Base-by-base conservation (phyloP, 2,113 vertebrate genomes). In the Rhinolophus ferrumequinum region DNA sequence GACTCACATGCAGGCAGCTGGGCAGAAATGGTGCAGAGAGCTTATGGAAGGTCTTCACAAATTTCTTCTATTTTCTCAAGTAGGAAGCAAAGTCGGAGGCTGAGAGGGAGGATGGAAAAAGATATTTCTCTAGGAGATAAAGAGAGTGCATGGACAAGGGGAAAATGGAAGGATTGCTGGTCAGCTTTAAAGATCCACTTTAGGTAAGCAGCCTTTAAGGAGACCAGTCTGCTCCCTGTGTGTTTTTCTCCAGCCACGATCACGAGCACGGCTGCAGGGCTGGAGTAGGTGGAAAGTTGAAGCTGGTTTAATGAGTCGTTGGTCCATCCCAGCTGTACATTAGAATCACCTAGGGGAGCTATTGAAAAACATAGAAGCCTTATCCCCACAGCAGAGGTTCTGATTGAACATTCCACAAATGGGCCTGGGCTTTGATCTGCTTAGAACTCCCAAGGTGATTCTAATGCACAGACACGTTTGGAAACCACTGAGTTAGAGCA, bases 391-490 rank as follows among this genome's bases (percentile, higher is more conserved):
- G 38, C 9, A 69, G 72, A 94, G 28, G 5, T 47, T 88, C 47
- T 92, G 54, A 66, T 33, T 38, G 22, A 50, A 87, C 7, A 88
- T 33, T 94, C 72, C 88, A 67, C 73, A 84, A 94, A 88, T 67
- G 33, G 38, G 13, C 15, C 41, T 80, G 35, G 44, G 21, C 12
- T 47, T 54, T 22, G 6, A 69, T 69, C 69, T 69, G 76, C 67
- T 93, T 85, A 54, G 81, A 54, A 6, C 26, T 56, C 10, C 11
- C 21, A 15, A 22, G 28, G 3, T 76, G 60, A 82, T 90, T 91
- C 30, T 83, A 44, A 93, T 22, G 50, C 24, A 56, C 30, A 28
- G 33, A 33, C 7, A 1, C 54, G 21, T 67, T 91, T 58, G 66
- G 52, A 56, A 52, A 75, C 4, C 44, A 56, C 41, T 18, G 54